Percentiles rank a stretch among this genome's conserved stretches.
These are phyloP conservation scores for Pantala flavescens DNA, from an alignment of 1,140 invertebrate species.

Conservation along the genomic window DNA sequence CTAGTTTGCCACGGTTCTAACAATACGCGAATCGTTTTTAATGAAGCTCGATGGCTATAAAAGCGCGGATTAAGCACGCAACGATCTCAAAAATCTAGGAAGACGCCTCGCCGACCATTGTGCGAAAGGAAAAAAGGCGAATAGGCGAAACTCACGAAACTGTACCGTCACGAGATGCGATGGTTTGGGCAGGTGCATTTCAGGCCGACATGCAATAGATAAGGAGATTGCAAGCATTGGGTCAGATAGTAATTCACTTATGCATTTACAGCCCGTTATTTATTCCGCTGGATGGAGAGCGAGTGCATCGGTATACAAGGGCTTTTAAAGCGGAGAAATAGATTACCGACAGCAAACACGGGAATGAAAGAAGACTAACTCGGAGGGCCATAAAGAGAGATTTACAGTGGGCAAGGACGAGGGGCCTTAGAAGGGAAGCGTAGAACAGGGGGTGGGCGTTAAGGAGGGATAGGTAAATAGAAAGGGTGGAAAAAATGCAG, in stretches of 20 bases:
- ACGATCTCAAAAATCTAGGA: no score
- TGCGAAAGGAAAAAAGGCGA: no score
- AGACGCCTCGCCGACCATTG: no score
- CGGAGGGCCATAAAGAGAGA: constrained; percentile 3
- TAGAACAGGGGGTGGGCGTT: background rate
- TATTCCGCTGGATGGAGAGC: background rate
- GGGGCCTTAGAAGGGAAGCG: no score
- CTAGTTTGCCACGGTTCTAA: no score
- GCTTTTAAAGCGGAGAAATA: background rate
- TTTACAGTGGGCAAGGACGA: background rate
- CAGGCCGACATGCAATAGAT: background rate
- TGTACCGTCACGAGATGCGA: background rate
- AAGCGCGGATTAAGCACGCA: no score
- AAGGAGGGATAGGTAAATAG: background rate
- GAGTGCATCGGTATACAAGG: background rate
- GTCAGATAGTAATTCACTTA: constrained; percentile 10
- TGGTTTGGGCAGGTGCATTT: constrained; percentile 4
- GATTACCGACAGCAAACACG: constrained; percentile 1
- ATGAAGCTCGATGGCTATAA: no score
- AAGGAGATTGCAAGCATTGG: background rate
- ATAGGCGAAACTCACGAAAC: no score
- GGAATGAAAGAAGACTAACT: background rate
- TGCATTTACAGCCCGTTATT: constrained; percentile 5
- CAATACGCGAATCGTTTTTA: no score
- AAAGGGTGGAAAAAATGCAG: background rate